Evolutionary conservation across 2,113 vertebrate species (phyloP), one percentile per base, ranked within the genome.

Genomic region (Macaca fascicularis): DNA sequence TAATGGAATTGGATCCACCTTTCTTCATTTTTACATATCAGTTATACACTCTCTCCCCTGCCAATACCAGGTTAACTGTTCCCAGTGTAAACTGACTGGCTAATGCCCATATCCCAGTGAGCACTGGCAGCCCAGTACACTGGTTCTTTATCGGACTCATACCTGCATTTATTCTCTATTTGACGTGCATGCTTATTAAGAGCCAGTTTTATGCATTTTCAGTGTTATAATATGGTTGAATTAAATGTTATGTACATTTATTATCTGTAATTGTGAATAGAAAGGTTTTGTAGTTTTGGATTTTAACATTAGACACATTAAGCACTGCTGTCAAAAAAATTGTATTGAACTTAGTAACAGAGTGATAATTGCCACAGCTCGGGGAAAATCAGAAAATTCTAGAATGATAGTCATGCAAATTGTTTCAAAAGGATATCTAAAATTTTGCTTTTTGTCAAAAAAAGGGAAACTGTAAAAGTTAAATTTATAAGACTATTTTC

Each of bases 21-120:
- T 23, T 22, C 23, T 83, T 70, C 23, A 22, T 25, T 61, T 22
- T n/a, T n/a, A 72, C 10, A 0, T 10, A 2, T 16, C 61, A 50
- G 0, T 8, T 43, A 55, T 25, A 32, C 0, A 32, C 25, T 12
- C 3, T 30, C 17, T 48, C 38, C 8, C 4, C 9, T 16, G 22
- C 14, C 55, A 7, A 72, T 23, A 52, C 40, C 2, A 27, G 8
- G 10, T 13, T 48, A 35, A 35, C 35, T 4, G 8, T 8, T 10
- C 17, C 48, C 11, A 30, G 0, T 27, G 1, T 35, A 22, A n/a
- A 38, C 25, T 69, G 5, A 19, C 38, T 45, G 38, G 3, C 9
- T 3, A 5, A 8, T 5, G 1, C 8, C 59, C 30, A 30, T 2
- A 1, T 5, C 1, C 8, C 13, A 2, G 11, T 8, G 38, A 17